These are phyloP conservation scores for Artibeus jamaicensis DNA, from an alignment of 2,797 vertebrate genomes.

Conservation along the genomic window DNA sequence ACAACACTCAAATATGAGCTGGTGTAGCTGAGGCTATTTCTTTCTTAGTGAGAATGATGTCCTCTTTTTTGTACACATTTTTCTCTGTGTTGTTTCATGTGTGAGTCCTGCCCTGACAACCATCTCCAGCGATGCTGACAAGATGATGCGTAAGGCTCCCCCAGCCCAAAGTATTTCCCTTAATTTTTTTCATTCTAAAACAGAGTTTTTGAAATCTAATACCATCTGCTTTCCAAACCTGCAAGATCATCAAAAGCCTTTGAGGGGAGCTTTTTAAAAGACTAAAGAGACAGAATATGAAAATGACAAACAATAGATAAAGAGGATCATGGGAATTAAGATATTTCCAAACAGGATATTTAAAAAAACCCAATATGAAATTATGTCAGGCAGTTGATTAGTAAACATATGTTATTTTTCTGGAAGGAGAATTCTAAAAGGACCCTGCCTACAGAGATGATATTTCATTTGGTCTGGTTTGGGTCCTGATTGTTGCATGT, in stretches of 20 bases:
- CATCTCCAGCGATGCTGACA: background rate
- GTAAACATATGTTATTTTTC: background rate
- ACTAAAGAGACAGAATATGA: background rate
- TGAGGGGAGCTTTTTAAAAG: background rate
- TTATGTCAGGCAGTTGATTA: background rate
- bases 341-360: background rate
- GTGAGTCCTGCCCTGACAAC: background rate
- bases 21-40: background rate
- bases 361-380: background rate
- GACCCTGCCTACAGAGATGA: background rate
- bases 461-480: background rate
- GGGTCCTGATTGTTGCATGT: background rate
- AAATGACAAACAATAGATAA: background rate
- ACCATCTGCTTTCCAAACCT: background rate
- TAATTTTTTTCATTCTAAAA: constrained; percentile 28
- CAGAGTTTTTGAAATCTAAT: background rate
- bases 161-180: background rate
- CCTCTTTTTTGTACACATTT: background rate
- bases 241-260: constrained; percentile 1
- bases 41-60: background rate
- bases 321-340: background rate
- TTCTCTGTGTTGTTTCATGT: background rate
- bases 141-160: background rate
- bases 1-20: background rate
- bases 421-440: background rate